A percentile compares a stretch with the other conserved stretches of the same genome.
Evolutionary conservation across 2,797 vertebrate species (phyloP).

Genomic region (Phoxinus dragarum): DNA sequence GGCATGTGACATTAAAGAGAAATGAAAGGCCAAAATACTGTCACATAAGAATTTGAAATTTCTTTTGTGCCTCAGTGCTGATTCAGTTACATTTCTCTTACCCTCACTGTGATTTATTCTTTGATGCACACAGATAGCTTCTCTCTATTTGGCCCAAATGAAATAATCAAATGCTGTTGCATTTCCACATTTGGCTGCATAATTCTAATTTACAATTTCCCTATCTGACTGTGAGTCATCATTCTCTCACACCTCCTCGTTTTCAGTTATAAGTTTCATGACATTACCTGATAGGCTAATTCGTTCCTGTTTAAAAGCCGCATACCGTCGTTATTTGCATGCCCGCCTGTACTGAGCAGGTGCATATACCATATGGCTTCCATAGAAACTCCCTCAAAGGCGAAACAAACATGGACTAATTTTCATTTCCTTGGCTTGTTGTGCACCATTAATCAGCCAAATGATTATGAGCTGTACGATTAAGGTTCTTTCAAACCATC

Average conservation of each 20-base stretch:
- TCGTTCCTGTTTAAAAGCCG: background rate
- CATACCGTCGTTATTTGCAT: slow-evolving; percentile 32
- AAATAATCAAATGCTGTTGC: slow-evolving; percentile 12
- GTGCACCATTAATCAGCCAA: slow-evolving; percentile 26
- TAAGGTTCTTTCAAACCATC: slow-evolving; percentile 36
- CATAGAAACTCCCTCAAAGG: slow-evolving; percentile 37
- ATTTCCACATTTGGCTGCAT: background rate
- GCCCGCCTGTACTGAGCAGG: slow-evolving; percentile 19
- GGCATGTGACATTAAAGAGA: slow-evolving; percentile 9
- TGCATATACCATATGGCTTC: slow-evolving; percentile 33
- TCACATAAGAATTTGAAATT: slow-evolving; percentile 1
- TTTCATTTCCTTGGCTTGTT: slow-evolving; percentile 25
- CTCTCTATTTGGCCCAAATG: background rate
- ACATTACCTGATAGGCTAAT: slow-evolving; percentile 26
- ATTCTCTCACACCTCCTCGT: background rate
- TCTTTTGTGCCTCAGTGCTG: slow-evolving; percentile 38
- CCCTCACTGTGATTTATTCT: background rate
- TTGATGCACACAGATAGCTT: background rate
- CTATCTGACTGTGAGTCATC: background rate
- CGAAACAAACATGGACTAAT: slow-evolving; percentile 36
- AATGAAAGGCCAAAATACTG: slow-evolving; percentile 23
- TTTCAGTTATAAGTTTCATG: slow-evolving; percentile 11
- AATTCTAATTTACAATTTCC: background rate
- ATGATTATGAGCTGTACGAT: slow-evolving; percentile 37
- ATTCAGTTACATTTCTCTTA: slow-evolving; percentile 35